phyloP scores from a whole-genome alignment of 2,113 vertebrate genomes.

The Equus quagga region DNA sequence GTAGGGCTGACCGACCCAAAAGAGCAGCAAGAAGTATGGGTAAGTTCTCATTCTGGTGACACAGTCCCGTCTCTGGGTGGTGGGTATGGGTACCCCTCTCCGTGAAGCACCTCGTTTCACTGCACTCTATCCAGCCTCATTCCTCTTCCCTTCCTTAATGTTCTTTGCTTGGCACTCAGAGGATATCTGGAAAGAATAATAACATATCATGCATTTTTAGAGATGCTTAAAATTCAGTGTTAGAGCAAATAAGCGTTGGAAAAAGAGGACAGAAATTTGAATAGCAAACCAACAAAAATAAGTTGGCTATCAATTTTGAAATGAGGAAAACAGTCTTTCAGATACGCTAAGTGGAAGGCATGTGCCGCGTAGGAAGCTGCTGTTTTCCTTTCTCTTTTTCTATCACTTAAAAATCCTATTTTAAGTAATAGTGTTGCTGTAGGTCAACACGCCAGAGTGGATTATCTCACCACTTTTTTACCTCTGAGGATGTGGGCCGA shows the following conservation, averaged over 20 bases:
- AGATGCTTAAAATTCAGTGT: constrained; percentile 81
- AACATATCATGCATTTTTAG: constrained; percentile 83
- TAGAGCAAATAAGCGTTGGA: constrained; percentile 72
- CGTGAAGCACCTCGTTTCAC: constrained; percentile 77
- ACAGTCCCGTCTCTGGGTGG: constrained; percentile 57
- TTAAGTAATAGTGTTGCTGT: constrained; percentile 44
- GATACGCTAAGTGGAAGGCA: constrained; percentile 5
- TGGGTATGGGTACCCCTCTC: constrained; percentile 74
- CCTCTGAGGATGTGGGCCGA: constrained; percentile 47
- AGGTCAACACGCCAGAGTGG: constrained; percentile 54
- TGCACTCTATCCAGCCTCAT: constrained; percentile 82
- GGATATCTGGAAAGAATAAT: constrained; percentile 87
- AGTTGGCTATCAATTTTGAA: constrained; percentile 72
- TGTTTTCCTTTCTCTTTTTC: constrained; percentile 48
- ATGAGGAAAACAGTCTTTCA: constrained; percentile 46
- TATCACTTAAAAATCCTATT: constrained; percentile 58
- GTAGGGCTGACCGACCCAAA: constrained; percentile 90
- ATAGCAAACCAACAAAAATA: constrained; percentile 68
- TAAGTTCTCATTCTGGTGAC: constrained; percentile 92
- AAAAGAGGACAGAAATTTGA: constrained; percentile 66
- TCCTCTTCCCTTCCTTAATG: constrained; percentile 83
- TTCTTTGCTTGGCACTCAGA: constrained; percentile 84
- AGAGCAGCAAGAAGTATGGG: constrained; percentile 86
- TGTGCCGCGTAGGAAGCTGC: not conserved
- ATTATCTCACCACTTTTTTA: constrained; percentile 58